A percentile compares a stretch with the other conserved stretches of the same genome.
Conservation (phyloP, 2,797 vertebrate species). For the Tinamus major region DNA sequence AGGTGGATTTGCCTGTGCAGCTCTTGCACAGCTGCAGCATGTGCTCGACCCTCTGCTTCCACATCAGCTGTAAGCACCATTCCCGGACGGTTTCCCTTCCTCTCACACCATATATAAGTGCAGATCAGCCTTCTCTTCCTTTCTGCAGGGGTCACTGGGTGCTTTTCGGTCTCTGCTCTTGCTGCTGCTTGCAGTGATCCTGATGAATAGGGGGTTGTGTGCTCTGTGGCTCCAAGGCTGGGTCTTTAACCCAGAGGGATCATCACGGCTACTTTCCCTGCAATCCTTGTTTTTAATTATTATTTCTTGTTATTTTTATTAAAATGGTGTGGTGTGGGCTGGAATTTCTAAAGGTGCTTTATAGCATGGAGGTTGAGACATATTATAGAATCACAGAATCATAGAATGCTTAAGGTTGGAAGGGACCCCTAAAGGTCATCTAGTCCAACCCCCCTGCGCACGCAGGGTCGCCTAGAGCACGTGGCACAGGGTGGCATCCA, state of each 20-base stretch:
- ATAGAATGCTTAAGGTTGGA: no score
- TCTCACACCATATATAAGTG: not conserved
- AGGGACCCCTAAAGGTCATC: no score
- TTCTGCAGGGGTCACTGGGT: not conserved
- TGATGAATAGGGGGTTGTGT: not conserved
- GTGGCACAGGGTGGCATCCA: no score
- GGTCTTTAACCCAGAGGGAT: not conserved
- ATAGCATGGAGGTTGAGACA: not conserved
- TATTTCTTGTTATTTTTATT: not conserved
- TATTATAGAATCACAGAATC: no score
- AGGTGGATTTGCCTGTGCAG: not conserved
- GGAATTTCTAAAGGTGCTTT: not conserved
- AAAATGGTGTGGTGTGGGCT: not conserved
- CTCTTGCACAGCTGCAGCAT: not conserved
- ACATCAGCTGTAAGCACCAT: not conserved
- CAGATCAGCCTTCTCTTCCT: not conserved
- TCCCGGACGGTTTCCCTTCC: not conserved
- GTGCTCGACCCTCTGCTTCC: not conserved
- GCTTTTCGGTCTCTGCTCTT: not conserved
- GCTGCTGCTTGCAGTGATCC: not conserved
- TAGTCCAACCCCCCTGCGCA: no score
- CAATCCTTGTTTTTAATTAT: no score
- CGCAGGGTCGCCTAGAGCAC: no score
- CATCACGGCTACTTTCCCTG: accelerated
- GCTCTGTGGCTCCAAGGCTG: not conserved